phyloP scores from a whole-genome alignment of 2,888 invertebrate genomes.

The Drosophila limbata region DNA sequence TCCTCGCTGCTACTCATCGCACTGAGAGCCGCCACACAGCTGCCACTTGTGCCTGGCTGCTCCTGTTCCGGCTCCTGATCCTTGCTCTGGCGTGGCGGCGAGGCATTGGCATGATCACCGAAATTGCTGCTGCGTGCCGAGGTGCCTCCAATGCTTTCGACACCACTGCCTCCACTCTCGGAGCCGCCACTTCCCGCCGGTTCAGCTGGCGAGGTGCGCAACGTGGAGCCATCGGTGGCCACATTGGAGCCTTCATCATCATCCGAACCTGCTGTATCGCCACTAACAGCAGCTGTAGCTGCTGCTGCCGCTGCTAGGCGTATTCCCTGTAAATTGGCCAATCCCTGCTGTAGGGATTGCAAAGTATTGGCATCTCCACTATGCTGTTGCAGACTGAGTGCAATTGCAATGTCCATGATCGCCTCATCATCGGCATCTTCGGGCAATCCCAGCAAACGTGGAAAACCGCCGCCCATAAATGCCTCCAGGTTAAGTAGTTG shows the following conservation, averaged over 20 bases:
- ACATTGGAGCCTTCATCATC: conserved; percentile 97
- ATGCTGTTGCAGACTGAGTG: conserved; percentile 95
- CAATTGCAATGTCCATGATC: conserved; percentile 98
- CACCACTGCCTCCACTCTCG: conserved; percentile 96
- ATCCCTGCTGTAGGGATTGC: conserved; percentile 86
- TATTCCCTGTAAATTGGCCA: conserved; percentile 84
- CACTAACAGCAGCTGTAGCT: conserved; percentile 54
- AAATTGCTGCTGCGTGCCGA: conserved; percentile 97
- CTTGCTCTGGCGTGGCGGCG: conserved; percentile 81
- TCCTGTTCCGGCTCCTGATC: conserved; percentile 56
- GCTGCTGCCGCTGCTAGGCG: conserved; percentile 78
- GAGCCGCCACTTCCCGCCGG: conserved; percentile 91
- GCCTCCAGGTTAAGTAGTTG: conserved; percentile 86
- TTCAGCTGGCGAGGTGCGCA: conserved; percentile 93
- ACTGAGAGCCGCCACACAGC: conserved; percentile 63
- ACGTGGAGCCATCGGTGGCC: conserved; percentile 96
- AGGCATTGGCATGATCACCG: conserved; percentile 87
- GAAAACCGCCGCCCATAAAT: conserved; percentile 88
- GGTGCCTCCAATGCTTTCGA: conserved; percentile 96
- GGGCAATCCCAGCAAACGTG: conserved; percentile 93
- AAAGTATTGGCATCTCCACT: conserved; percentile 87
- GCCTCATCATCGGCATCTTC: conserved; percentile 98
- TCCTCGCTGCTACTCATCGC: conserved; percentile 78
- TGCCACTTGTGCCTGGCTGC: conserved; percentile 60
- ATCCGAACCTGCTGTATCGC: conserved; percentile 94